Evolutionary conservation across 2,113 vertebrate genomes (phyloP).

Genomic region (Trachemys scripta): DNA sequence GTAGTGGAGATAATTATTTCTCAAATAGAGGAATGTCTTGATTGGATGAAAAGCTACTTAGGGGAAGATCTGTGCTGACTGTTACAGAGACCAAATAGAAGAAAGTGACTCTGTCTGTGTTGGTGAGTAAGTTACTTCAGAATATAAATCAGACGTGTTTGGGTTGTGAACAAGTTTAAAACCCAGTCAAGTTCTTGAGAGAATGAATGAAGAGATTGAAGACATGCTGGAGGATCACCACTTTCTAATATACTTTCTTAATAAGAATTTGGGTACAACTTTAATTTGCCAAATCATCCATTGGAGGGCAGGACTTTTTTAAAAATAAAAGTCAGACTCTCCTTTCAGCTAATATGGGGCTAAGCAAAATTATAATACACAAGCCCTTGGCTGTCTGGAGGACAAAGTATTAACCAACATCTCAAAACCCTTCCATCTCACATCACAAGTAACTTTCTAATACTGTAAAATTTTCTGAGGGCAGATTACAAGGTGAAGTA

Average conservation of each 20-base stretch:
- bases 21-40: not conserved
- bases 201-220: not conserved
- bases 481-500: not conserved
- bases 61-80: not conserved
- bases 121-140: not conserved
- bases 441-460: not conserved
- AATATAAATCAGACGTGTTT: not conserved
- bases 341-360: not conserved
- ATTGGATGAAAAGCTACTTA: not conserved
- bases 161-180: conserved; percentile 8
- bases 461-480: conserved; percentile 24
- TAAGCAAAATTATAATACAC: not conserved
- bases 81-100: not conserved
- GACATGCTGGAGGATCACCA: not conserved
- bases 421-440: not conserved
- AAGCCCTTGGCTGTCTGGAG: not conserved
- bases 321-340: not conserved
- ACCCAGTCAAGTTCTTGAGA: not conserved
- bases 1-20: not conserved
- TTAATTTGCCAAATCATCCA: not conserved
- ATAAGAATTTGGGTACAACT: not conserved
- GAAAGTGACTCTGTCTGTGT: no score
- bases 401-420: not conserved
- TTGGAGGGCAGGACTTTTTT: not conserved
- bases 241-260: conserved; percentile 11